Evolutionary conservation across 53 echinoderm and acorn worm genomes (phyloP).

Genomic region (Temnopleurus reevesii): DNA sequence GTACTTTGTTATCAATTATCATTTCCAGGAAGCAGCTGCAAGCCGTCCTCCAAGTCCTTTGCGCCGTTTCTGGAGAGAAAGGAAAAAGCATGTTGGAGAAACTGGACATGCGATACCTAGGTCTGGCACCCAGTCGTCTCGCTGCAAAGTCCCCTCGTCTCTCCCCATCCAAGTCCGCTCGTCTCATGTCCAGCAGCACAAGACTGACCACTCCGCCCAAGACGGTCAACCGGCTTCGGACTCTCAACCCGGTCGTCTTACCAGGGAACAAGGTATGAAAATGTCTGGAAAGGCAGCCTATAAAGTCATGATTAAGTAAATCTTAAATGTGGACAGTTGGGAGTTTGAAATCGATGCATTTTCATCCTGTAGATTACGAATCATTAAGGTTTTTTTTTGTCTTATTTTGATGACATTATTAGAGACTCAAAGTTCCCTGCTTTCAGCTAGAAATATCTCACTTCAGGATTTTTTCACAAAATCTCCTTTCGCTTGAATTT

Average conservation of each 20-base stretch:
- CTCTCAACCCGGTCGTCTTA: constrained; percentile 82
- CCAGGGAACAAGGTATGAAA: constrained; percentile 75
- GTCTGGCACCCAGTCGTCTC: constrained; percentile 62
- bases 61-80: constrained; percentile 86
- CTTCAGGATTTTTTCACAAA: no score
- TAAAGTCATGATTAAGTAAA: no score
- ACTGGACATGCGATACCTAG: constrained; percentile 83
- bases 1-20: no score
- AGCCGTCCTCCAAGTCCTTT: constrained; percentile 75
- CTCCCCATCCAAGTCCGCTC: constrained; percentile 75
- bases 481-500: no score
- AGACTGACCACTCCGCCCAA: constrained; percentile 58
- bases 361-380: no score
- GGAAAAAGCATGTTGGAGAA: constrained; percentile 79
- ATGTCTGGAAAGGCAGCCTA: no score
- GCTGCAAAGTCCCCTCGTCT: constrained; percentile 71
- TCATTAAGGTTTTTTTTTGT: no score
- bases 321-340: no score
- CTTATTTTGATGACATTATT: no score
- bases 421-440: no score
- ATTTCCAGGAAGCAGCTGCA: constrained; percentile 65
- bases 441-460: no score
- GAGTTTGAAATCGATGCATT: no score
- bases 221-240: constrained; percentile 66
- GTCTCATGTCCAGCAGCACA: constrained; percentile 70